phyloP scores from a whole-genome alignment of 2,888 invertebrate species.

The Hirtodrosophila duncani region DNA sequence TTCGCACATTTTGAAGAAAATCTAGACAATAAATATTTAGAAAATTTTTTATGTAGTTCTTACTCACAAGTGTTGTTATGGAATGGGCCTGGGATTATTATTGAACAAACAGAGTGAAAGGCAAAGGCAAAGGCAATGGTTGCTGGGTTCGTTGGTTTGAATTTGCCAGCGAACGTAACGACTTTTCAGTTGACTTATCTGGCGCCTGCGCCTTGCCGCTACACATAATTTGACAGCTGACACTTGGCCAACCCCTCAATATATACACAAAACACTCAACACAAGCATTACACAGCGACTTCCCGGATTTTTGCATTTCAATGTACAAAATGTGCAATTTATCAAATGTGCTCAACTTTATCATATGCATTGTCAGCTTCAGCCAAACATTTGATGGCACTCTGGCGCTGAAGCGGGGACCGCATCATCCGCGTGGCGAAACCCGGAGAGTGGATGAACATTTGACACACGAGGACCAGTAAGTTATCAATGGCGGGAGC shows the following conservation, averaged over 20 bases:
- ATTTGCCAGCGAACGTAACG: constrained; percentile 16
- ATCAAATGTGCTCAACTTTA: constrained; percentile 69
- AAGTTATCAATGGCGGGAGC: constrained; percentile 60
- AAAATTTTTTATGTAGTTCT: constrained; percentile 4
- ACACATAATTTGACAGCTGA: constrained; percentile 22
- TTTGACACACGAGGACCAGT: constrained; percentile 88
- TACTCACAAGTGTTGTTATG: not conserved
- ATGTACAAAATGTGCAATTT: constrained; percentile 65
- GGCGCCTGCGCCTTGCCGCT: constrained; percentile 22
- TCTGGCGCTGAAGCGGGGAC: constrained; percentile 80
- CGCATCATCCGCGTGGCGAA: constrained; percentile 84
- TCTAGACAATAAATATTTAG: constrained; percentile 1
- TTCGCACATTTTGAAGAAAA: constrained; percentile 65
- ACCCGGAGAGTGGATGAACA: constrained; percentile 83
- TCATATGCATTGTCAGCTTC: constrained; percentile 71
- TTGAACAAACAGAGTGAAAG: constrained; percentile 53
- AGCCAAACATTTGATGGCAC: constrained; percentile 58
- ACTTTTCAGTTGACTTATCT: constrained; percentile 21
- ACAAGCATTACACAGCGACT: too few relatives aligned
- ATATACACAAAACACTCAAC: constrained; percentile 3
- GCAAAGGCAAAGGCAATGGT: constrained; percentile 16
- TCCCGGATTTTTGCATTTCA: constrained; percentile 5
- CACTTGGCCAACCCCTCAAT: constrained; percentile 11
- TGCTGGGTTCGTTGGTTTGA: constrained; percentile 37
- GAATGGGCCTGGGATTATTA: constrained; percentile 15